phyloP scores from a whole-genome alignment of 1,140 invertebrate species.

The Triops longicaudatus region DNA sequence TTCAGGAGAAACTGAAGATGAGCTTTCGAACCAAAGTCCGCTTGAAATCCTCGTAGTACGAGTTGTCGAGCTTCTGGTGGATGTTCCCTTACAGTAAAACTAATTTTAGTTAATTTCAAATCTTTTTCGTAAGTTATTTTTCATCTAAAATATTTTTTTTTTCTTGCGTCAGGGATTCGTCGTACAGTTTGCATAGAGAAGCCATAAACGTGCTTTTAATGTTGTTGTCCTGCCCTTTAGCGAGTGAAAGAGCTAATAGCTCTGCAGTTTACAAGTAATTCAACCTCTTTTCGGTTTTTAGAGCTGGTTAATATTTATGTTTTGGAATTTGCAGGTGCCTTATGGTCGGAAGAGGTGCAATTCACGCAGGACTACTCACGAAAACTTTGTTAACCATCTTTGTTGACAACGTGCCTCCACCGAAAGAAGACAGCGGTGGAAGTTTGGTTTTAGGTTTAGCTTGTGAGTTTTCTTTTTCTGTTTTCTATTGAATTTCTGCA shows the following conservation, averaged over 20 bases:
- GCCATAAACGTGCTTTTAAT: constrained; percentile 77
- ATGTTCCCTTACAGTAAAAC: constrained; percentile 59
- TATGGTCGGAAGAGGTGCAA: constrained; percentile 61
- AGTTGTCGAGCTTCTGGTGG: constrained; percentile 63
- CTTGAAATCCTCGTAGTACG: constrained; percentile 56
- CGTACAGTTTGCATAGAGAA: constrained; percentile 80
- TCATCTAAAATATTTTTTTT: constrained; percentile 37
- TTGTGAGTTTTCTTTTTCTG: constrained; percentile 44
- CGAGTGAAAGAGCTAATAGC: constrained; percentile 54
- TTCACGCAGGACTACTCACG: constrained; percentile 62
- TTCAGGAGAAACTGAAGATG: constrained; percentile 25
- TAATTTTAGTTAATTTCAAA: constrained; percentile 29
- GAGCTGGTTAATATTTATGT: constrained; percentile 36
- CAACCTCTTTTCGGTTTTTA: constrained; percentile 26
- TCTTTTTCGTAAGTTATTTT: constrained; percentile 10
- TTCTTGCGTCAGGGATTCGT: constrained; percentile 57
- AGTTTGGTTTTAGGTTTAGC: constrained; percentile 77
- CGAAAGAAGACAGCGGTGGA: constrained; percentile 55
- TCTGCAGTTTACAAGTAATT: constrained; percentile 53
- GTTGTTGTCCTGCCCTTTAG: constrained; percentile 77
- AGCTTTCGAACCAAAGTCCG: constrained; percentile 28
- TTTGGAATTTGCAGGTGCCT: constrained; percentile 46
- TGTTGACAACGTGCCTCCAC: constrained; percentile 59
- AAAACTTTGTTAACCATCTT: constrained; percentile 70
- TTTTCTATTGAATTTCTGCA: constrained; percentile 26